Evolutionary conservation across 2,113 vertebrate species (phyloP), one percentile per base, ranked within the genome.

Genomic region (Fulmarus glacialis): DNA sequence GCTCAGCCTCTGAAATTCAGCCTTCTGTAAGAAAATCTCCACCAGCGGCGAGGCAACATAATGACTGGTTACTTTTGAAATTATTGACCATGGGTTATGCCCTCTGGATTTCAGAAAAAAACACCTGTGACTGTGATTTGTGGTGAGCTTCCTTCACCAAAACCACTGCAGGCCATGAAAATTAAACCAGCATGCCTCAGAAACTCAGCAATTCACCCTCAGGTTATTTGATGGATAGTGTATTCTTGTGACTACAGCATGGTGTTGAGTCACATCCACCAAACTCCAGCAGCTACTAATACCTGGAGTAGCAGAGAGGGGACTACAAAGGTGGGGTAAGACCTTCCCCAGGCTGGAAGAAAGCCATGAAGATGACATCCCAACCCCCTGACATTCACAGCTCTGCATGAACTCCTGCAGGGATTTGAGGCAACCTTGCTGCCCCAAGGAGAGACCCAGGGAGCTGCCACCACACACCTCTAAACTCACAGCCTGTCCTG

Each of bases 41-140:
- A 63, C 19, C 52, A 72, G 64, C 6, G 0, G 3, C 18, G 30
- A 87, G 40, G 56, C 19, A 47, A 45, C 12, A 17, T 64, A 87
- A 87, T 59, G 40, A 47, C 26, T 55, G 26, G 20, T 87, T 67
- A 84, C 32, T 79, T 85, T 56, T 47, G 30, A 63, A 95, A 87
- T 82, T 59, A 85, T 1, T 90, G 4, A 43, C 47, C 43, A n/a
- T 48, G 22, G 34, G 29, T 85, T 83, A 55, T 22, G 52, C 36
- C 42, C 38, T 63, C 81, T 74, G 52, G 52, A 75, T 87, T 95
- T 87, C 47, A 84, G 47, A 23, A 92, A 50, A 82, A 90, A 71
- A 11, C 43, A 87, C 38, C 59, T 34, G n/a, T 55, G 50, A 48
- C 26, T 66, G 36, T 38, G 59, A 81, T 79, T 71, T 91, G 59